Percentiles rank a stretch among this genome's conserved stretches.
Conservation (phyloP, 2,888 invertebrate genomes). For the Dicyrtoma fusca region DNA sequence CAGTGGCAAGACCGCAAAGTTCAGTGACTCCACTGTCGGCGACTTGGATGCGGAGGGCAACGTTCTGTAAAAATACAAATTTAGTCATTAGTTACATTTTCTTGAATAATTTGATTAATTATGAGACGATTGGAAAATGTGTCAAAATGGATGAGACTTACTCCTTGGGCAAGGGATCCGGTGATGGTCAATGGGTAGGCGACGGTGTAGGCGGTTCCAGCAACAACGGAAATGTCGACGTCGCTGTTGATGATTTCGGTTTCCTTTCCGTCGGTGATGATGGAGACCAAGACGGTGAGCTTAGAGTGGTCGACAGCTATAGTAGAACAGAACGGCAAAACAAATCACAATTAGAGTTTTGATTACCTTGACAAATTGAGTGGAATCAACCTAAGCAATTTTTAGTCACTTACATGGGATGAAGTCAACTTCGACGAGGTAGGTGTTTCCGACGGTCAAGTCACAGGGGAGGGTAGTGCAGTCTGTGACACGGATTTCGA, state of each 20-base stretch:
- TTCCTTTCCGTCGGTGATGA: neutral
- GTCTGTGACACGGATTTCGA: slow-evolving; percentile 33
- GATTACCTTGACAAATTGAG: too few relatives aligned
- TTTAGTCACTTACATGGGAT: slow-evolving; percentile 2
- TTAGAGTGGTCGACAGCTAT: too few relatives aligned
- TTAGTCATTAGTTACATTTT: too few relatives aligned
- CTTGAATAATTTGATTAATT: too few relatives aligned
- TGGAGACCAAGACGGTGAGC: too few relatives aligned
- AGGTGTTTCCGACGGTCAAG: slow-evolving; percentile 6
- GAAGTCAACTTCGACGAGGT: slow-evolving; percentile 31
- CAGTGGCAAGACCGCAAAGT: slow-evolving; percentile 25
- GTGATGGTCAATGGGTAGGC: slow-evolving; percentile 24
- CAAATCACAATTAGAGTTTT: too few relatives aligned
- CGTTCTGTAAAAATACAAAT: neutral
- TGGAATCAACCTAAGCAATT: too few relatives aligned
- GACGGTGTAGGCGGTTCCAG: slow-evolving; percentile 26
- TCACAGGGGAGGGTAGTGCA: slow-evolving; percentile 27
- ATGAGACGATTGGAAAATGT: too few relatives aligned
- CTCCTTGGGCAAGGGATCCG: slow-evolving; percentile 1
- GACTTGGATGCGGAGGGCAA: slow-evolving; percentile 21
- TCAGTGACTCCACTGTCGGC: neutral
- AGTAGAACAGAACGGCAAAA: too few relatives aligned
- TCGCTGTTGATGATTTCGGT: slow-evolving; percentile 1
- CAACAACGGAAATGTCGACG: neutral
- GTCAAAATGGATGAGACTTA: neutral